Percentiles rank a stretch among this genome's conserved stretches.
These are phyloP conservation scores for Chaetura pelagica DNA, from an alignment of 2,113 vertebrate species.

Conservation along the genomic window DNA sequence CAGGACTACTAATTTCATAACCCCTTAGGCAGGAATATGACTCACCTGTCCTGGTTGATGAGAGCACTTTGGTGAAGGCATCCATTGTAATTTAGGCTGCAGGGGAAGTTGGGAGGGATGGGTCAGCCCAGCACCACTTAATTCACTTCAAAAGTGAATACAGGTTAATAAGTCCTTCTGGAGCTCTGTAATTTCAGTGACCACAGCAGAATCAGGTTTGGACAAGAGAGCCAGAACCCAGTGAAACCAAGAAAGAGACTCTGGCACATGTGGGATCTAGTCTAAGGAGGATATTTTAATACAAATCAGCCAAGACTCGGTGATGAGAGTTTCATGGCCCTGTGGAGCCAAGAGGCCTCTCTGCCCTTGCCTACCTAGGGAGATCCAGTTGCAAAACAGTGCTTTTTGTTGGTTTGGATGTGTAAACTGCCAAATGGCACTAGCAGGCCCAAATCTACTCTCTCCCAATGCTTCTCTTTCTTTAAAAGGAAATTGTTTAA, in stretches of 20 bases:
- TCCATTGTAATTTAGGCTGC: not conserved
- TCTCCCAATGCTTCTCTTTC: not conserved
- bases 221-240: not conserved
- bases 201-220: not conserved
- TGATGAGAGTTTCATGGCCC: not conserved
- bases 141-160: not conserved
- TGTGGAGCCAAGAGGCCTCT: not conserved
- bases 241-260: not conserved
- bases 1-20: not conserved
- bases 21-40: not conserved
- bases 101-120: not conserved
- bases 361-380: not conserved
- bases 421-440: not conserved
- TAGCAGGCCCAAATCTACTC: not conserved
- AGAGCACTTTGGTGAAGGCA: not conserved
- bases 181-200: not conserved
- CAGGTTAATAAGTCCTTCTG: not conserved
- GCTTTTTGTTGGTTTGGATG: not conserved
- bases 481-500: constrained; percentile 27
- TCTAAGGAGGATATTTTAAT: not conserved
- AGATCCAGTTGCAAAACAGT: not conserved
- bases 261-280: not conserved
- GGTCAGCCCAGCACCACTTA: not conserved
- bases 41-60: not conserved
- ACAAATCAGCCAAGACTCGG: not conserved